Evolutionary conservation across 2,888 invertebrate species (phyloP).

Genomic region (Pseudococcus viburni): DNA sequence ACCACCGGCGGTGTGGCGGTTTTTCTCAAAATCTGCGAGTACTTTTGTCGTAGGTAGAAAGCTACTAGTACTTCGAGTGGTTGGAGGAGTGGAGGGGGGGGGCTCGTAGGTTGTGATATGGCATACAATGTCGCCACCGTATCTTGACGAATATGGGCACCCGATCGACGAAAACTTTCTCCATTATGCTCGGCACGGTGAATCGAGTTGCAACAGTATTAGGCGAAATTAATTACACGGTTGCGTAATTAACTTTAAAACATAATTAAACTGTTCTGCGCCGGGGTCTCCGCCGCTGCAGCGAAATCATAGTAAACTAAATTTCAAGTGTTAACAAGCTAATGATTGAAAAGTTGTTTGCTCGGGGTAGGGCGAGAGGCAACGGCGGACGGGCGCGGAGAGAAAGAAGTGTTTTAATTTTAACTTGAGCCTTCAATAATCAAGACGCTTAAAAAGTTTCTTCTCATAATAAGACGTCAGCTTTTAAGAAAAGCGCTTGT

Average conservation of each 20-base stretch:
- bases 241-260: constrained; percentile 54
- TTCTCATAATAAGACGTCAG: constrained; percentile 52
- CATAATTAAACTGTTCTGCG: constrained; percentile 52
- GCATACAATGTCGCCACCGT: neutral
- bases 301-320: constrained; percentile 50
- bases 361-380: neutral
- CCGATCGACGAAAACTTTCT: constrained; percentile 1
- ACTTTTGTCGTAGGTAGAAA: too few species aligned
- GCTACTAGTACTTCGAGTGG: neutral
- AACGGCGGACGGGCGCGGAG: neutral
- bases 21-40: too few species aligned
- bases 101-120: neutral
- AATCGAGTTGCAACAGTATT: constrained; percentile 32
- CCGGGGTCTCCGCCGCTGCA: neutral
- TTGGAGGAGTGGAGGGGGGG: neutral
- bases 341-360: constrained; percentile 52
- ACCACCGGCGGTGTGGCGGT: neutral
- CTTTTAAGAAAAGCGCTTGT: constrained; percentile 54
- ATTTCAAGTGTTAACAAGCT: constrained; percentile 54
- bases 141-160: constrained; percentile 31
- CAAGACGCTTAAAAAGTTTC: constrained; percentile 54
- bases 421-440: constrained; percentile 51
- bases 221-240: constrained; percentile 52
- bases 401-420: constrained; percentile 50
- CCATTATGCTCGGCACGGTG: constrained; percentile 3